Base-by-base conservation (phyloP, 2,797 vertebrate species). In the Parauchenoglanis ngamensis region DNA sequence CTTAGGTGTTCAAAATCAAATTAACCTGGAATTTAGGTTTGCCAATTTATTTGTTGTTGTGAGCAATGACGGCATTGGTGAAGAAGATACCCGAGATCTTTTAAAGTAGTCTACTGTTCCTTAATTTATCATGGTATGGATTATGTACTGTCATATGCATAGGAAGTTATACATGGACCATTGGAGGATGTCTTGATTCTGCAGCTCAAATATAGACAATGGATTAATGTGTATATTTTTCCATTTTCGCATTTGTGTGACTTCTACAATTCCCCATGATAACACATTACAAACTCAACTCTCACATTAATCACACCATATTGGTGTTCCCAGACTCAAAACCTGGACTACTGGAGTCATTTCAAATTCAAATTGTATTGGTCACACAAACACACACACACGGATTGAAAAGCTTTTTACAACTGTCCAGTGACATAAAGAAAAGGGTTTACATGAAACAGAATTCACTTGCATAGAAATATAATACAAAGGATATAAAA, bases 191-290 rank as follows among this genome's bases (percentile, higher is more conserved):
- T 67, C 59, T 35, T 28, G 31, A 46, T 46, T 78, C 35, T 63
- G 54, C 88, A 65, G 31, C 89, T 46, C 88, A 85, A 89, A 81
- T 72, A 88, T 35, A 84, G 61, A 80, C 76, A 82, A 82, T 28
- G 73, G 77, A 85, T 59, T 65, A 31, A 56, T 54, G 12, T 87
- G 72, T 91, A 83, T 46, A 85, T 82, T 76, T 67, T 89, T 31
- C 40, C 40, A 40, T 40, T 40, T 40, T 40, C 40, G 46, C 82
- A 89, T 89, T 67, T 92, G 67, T 88, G 82, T 90, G 83, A 92
- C 92, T 67, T 77, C 86, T 92, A 90, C 89, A 91, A 94, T 95
- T 96, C 95, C 95, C 95, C 93, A 91, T 95, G 95, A 96, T 95
- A 95, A 95, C 92, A 90, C 44, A 88, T n/a, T 17, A 10, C 46